A percentile compares a stretch with the other conserved stretches of the same genome.
Evolutionary conservation across 2,797 vertebrate genomes (phyloP).

Genomic region (Cottoperca gobio): DNA sequence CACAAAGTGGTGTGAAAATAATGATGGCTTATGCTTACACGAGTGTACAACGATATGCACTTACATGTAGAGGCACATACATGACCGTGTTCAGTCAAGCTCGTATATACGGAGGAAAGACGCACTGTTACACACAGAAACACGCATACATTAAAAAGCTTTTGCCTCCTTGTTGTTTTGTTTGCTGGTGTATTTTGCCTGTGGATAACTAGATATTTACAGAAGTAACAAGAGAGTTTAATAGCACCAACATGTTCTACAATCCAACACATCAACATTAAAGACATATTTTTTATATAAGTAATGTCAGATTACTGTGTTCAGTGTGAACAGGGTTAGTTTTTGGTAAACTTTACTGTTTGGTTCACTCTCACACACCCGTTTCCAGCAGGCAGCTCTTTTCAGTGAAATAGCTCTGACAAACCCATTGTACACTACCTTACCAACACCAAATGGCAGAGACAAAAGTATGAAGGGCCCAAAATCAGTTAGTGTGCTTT

Average conservation of each 20-base stretch:
- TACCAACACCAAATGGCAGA: not conserved
- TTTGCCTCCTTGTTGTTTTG: not conserved
- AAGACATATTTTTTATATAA: not conserved
- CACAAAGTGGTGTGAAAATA: slow-evolving; percentile 45
- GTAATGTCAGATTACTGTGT: not conserved
- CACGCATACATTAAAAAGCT: not conserved
- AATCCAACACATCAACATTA: not conserved
- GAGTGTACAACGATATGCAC: slow-evolving; percentile 17
- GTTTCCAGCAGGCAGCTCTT: too few species aligned
- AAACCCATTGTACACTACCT: not conserved
- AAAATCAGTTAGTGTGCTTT: not conserved
- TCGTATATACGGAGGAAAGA: slow-evolving; percentile 17
- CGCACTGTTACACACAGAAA: slow-evolving; percentile 11
- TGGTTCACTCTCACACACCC: too few species aligned
- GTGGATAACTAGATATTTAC: not conserved
- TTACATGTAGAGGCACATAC: slow-evolving; percentile 42
- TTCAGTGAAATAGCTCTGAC: too few species aligned
- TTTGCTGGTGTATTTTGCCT: not conserved
- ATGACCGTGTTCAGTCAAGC: slow-evolving; percentile 31
- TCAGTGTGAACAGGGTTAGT: not conserved
- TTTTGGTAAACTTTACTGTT: too few species aligned
- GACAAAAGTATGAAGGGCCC: not conserved
- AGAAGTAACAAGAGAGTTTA: not conserved
- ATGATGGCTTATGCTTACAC: slow-evolving; percentile 35
- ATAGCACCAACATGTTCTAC: too few species aligned